Percentiles rank a stretch among this genome's conserved stretches.
These are phyloP conservation scores for Amazona guildingii DNA, from an alignment of 2,113 vertebrate genomes.

Conservation along the genomic window DNA sequence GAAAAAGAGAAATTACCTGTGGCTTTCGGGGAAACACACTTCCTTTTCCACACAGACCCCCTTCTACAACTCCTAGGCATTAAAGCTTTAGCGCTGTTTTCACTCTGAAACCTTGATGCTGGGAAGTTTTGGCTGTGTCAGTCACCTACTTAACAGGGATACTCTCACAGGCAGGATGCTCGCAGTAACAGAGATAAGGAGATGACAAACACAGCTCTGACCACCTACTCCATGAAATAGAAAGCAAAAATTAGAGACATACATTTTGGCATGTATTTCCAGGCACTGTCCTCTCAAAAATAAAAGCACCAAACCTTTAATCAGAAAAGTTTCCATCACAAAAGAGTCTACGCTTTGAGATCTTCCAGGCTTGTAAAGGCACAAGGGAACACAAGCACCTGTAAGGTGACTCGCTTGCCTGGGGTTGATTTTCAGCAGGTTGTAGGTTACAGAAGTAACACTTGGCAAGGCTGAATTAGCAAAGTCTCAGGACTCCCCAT, in stretches of 20 bases:
- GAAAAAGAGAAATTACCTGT: neutral
- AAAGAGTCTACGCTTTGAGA: neutral
- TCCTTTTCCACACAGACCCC: neutral
- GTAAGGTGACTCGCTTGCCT: neutral
- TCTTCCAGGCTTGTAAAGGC: neutral
- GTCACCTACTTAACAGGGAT: fast-evolving
- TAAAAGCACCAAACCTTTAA: neutral
- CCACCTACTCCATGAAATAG: fast-evolving
- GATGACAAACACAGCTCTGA: neutral
- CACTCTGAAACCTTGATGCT: neutral
- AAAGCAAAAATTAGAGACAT: neutral
- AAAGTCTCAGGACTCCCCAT: neutral
- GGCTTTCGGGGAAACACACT: neutral
- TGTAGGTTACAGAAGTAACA: neutral
- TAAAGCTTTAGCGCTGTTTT: fast-evolving
- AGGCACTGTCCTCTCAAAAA: neutral
- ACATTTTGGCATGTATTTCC: fast-evolving
- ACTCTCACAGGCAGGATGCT: neutral
- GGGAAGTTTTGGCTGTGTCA: neutral
- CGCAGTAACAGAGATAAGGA: neutral
- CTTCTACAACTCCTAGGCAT: neutral
- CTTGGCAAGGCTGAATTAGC: neutral
- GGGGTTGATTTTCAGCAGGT: neutral
- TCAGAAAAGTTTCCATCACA: fast-evolving
- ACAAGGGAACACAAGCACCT: neutral